Conservation (phyloP, 1,140 invertebrate species). For the Cyclina sinensis region DNA sequence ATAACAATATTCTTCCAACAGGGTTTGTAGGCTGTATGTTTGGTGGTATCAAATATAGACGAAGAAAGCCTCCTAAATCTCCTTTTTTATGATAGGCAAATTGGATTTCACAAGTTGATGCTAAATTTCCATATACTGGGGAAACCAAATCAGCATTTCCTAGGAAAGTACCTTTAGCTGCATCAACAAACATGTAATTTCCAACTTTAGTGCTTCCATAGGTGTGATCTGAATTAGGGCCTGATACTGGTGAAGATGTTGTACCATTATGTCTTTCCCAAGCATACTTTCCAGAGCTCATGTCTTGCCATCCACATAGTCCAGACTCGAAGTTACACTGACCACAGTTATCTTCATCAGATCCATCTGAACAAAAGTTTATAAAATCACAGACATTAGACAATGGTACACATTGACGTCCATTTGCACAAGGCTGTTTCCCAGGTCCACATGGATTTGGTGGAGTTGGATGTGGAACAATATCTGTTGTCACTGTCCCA, state of each 20-base stretch:
- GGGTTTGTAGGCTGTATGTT: constrained; percentile 63
- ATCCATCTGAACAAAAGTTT: constrained; percentile 80
- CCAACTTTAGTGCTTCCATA: constrained; percentile 70
- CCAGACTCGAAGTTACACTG: constrained; percentile 79
- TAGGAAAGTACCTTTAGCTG: constrained; percentile 74
- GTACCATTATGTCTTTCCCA: constrained; percentile 81
- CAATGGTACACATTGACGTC: constrained; percentile 71
- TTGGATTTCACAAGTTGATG: constrained; percentile 69
- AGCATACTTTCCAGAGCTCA: constrained; percentile 77
- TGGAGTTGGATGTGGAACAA: constrained; percentile 68
- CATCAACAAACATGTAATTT: constrained; percentile 82
- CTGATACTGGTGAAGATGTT: constrained; percentile 73
- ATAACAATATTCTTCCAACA: constrained; percentile 66
- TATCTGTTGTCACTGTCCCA: constrained; percentile 64
- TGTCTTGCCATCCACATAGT: constrained; percentile 82
- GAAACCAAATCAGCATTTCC: constrained; percentile 73
- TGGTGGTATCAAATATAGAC: constrained; percentile 74
- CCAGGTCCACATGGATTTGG: constrained; percentile 75
- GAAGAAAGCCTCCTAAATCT: constrained; percentile 64
- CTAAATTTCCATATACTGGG: constrained; percentile 70
- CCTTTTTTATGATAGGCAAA: constrained; percentile 79
- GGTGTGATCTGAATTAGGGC: constrained; percentile 82
- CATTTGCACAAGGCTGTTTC: constrained; percentile 71
- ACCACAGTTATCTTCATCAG: constrained; percentile 82
- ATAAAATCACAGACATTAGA: constrained; percentile 82